Percentiles rank a stretch among this genome's conserved stretches.
Evolutionary conservation across 2,888 invertebrate genomes (phyloP).

Genomic region (Melitaea athalia): DNA sequence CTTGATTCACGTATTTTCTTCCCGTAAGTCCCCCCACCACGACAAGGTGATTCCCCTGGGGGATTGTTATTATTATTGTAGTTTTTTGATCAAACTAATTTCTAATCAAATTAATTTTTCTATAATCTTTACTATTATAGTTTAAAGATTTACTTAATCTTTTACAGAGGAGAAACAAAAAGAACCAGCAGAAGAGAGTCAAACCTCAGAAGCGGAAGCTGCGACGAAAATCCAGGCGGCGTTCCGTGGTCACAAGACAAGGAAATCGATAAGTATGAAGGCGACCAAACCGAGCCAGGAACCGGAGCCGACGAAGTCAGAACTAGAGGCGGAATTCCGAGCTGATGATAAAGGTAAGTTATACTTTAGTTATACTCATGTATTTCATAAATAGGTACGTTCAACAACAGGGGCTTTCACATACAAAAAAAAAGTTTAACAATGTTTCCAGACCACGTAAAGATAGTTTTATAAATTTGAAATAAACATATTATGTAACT

Average conservation of each 20-base stretch:
- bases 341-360: slow-evolving; percentile 89
- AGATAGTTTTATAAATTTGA: too few relatives aligned
- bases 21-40: too few relatives aligned
- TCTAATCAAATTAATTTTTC: too few relatives aligned
- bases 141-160: background rate
- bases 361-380: background rate
- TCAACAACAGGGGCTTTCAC: background rate
- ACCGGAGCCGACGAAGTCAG: slow-evolving; percentile 84
- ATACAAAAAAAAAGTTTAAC: too few relatives aligned
- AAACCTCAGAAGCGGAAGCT: slow-evolving; percentile 82
- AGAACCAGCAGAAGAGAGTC: slow-evolving; percentile 47
- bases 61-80: too few relatives aligned
- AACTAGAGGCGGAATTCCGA: slow-evolving; percentile 89
- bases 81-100: too few relatives aligned
- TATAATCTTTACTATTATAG: too few relatives aligned
- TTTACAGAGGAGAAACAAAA: slow-evolving; percentile 46
- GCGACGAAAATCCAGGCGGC: slow-evolving; percentile 95
- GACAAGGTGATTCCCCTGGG: too few relatives aligned
- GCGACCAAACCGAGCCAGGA: slow-evolving; percentile 70
- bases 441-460: background rate
- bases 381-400: background rate
- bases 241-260: slow-evolving; percentile 91
- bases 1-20: too few relatives aligned
- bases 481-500: too few relatives aligned
- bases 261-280: slow-evolving; percentile 90